Evolutionary conservation across 1,140 invertebrate genomes (phyloP), one percentile per base, ranked within the genome.

Genomic region (Cherax quadricarinatus): DNA sequence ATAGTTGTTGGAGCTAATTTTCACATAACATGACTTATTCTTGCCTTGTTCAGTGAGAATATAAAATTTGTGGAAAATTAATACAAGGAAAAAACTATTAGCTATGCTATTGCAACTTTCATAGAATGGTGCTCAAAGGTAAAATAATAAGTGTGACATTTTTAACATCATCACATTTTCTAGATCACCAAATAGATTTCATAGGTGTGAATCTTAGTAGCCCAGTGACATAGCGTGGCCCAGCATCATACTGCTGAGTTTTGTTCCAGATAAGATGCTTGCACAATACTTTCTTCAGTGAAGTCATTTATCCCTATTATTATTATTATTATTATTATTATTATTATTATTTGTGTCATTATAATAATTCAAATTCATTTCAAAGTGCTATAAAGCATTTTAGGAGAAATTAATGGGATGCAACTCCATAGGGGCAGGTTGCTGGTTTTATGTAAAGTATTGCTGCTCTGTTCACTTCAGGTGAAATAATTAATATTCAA

Each of bases 101-200:
- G 89, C 89, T 86, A 86, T 91, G 89, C 89, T 91, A 91, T 91
- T 87, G 89, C 87, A 84, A 91, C 89, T 91, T 86, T 91, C 83
- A 91, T 87, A 91, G 89, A 91, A 86, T 91, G 89, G 89, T 91
- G 89, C 89, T 91, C 89, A 91, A 91, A 91, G 89, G 89, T 91
- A 91, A 91, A 91, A 86, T 91, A 91, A 86, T 91, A 91, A 91
- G 89, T 89, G 78, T 91, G 89, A 91, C 84, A 86, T 91, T 91
- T 91, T 86, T 91, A 70, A 91, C 89, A 91, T 75, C 89, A 86
- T 80, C 89, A 80, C 89, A 86, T 91, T 91, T 91, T 91, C 79
- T 91, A 91, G 89, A 91, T 91, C 84, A 91, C 84, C 84, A 86
- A 82, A 91, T 91, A 91, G 89, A 91, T 86, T 91, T 81, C 51